phyloP scores from a whole-genome alignment of 2,888 invertebrate genomes.

The Palloptera scutellata region DNA sequence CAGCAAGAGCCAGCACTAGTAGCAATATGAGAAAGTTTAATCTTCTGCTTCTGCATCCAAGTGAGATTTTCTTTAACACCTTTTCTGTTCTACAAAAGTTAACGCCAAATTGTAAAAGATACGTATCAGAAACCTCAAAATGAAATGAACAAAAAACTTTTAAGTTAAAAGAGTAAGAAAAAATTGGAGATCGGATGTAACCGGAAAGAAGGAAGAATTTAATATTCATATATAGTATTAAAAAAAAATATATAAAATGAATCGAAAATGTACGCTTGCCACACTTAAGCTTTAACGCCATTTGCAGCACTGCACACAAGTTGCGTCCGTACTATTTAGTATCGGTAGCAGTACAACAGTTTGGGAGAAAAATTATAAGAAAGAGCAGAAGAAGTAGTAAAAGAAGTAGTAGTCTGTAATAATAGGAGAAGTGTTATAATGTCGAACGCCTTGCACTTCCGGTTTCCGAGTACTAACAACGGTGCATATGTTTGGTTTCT shows the following conservation, averaged over 20 bases:
- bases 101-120: neutral
- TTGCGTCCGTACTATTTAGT: neutral
- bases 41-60: constrained; percentile 21
- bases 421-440: neutral
- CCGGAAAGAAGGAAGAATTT: no score
- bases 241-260: no score
- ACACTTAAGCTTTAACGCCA: neutral
- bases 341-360: neutral
- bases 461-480: neutral
- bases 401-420: neutral
- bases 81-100: neutral
- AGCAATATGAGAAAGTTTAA: constrained; percentile 27
- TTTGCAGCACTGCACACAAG: neutral
- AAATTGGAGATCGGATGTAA: no score
- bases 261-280: no score
- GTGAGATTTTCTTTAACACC: neutral
- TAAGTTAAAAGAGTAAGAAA: neutral
- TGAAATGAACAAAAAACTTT: neutral
- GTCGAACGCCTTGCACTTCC: constrained; percentile 2
- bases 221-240: no score
- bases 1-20: neutral
- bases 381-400: neutral
- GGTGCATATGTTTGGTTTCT: no score
- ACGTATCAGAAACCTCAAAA: neutral
- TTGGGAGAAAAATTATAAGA: neutral